Base-by-base conservation (phyloP, 92 coral and sea anemone genomes). In the Blastomussa wellsi region DNA sequence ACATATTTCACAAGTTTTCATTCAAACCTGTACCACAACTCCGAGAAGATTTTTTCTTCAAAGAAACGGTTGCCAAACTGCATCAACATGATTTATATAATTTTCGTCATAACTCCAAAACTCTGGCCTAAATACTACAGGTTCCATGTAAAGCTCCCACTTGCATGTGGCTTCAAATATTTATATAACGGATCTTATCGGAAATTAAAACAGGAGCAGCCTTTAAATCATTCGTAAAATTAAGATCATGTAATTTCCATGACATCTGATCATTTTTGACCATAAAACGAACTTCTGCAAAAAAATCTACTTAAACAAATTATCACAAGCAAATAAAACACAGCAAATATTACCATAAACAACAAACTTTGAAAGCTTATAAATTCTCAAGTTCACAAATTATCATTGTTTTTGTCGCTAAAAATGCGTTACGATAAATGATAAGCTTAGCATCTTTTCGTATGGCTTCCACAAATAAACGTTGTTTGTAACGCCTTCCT, bases 281-380 rank as follows among this genome's bases (percentile, higher is more conserved):
- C 14, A n/a, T n/a, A n/a, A 6, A 49, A 77, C 33, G 49, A 35
- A 78, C 52, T 62, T n/a, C 5, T 47, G 24, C 11, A n/a, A n/a
- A n/a, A n/a, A n/a, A n/a, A n/a, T n/a, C n/a, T n/a, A n/a, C n/a
- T n/a, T n/a, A n/a, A n/a, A n/a, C 55, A 64, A 26, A 81, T 48
- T n/a, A 64, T 64, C 74, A 41, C 55, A 39, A 38, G 83, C 33
- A 80, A 49, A 67, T 68, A 42, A 35, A 81, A 81, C 9, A 41
- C 51, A 12, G 41, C 72, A 79, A 62, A 79, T 59, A 62, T 79
- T 60, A 36, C 72, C 53, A 37, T 41, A 37, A 64, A 64, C 55
- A 79, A 60, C 81, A 77, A 32, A 75, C 62, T 8, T 77, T 28
- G 67, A 52, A 13, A 60, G 42, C 62, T 39, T 55, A 37, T 79